Base-by-base conservation (phyloP, 2,888 invertebrate species). In the Brachylomia viminalis region DNA sequence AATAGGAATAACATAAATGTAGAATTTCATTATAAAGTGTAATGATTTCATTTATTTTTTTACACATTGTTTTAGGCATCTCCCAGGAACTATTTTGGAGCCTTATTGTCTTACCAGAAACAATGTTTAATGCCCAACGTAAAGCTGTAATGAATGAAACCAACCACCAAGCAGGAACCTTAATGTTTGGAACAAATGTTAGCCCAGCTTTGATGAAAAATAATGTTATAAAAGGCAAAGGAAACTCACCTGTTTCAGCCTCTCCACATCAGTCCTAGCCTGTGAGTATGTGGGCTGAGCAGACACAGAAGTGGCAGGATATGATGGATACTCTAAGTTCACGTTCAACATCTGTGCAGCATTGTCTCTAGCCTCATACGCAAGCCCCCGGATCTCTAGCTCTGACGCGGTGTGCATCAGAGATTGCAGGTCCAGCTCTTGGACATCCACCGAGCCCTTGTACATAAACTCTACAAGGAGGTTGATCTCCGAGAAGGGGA, bases 391-490 rank as follows among this genome's bases (percentile, higher is more conserved):
- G 75, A 98, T 97, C 92, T 98, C 97, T 72, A 98, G 92, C 88
- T 98, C 98, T 7, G 97, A 97, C 0, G 98, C 97, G 52, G 98
- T 97, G 88, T 97, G 97, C 94, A 97, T 97, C 72, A 98, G 90
- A 0, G 97, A 97, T 82, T 97, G 97, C 52, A 98, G 92, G 87
- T 97, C 97, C 85, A 97, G 95, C 80, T 97, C 97, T 69, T 97
- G 97, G 11, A 98, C 97, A 88, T 98, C 97, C 78, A 98, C 97
- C 4, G 97, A 97, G 1, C 98, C 98, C 85, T 97, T 97, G 92
- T 98, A 98, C 97, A 98, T 98, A 84, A 98, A 97, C 91, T 98
- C 97, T 81, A 98, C 95, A 58, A 98, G 95, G 79, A 97, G 96
- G 90, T 97, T 97, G 95, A 98, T 97, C 92, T 97, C 97, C 71